These are phyloP conservation scores for Meandrina meandrites DNA, from an alignment of 92 coral and sea anemone genomes.

Conservation along the genomic window DNA sequence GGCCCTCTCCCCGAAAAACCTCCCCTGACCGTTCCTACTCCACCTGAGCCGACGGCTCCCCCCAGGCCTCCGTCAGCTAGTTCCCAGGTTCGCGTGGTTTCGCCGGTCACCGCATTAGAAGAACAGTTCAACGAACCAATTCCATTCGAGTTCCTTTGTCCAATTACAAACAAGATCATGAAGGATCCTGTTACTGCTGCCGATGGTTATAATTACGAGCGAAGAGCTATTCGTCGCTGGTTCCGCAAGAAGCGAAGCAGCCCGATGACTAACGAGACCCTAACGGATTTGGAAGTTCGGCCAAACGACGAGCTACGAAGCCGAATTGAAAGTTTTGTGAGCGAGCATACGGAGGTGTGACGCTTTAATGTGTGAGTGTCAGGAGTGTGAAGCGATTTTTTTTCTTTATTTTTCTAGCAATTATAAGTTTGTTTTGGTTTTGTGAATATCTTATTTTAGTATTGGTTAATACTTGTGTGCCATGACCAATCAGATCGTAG, in stretches of 20 bases:
- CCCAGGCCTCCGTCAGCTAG: slow-evolving; percentile 46
- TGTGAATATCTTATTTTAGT: not conserved
- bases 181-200: slow-evolving; percentile 73
- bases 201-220: slow-evolving; percentile 86
- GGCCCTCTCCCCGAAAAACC: slow-evolving; percentile 65
- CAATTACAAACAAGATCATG: slow-evolving; percentile 84
- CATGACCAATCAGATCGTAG: not conserved
- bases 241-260: slow-evolving; percentile 72
- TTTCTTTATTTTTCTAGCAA: not conserved
- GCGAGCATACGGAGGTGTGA: slow-evolving; percentile 55
- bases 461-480: not conserved
- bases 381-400: not conserved
- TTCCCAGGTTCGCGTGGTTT: slow-evolving; percentile 42
- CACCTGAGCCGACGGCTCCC: slow-evolving; percentile 50
- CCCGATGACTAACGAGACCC: slow-evolving; percentile 81
- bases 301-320: slow-evolving; percentile 72
- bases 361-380: not conserved
- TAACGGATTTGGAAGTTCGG: slow-evolving; percentile 65
- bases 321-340: slow-evolving; percentile 64
- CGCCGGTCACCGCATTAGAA: slow-evolving; percentile 49
- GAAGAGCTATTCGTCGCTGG: slow-evolving; percentile 79
- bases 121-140: slow-evolving; percentile 61
- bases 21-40: slow-evolving; percentile 44
- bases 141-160: slow-evolving; percentile 85
- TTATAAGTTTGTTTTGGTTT: not conserved